phyloP scores from a whole-genome alignment of 2,797 vertebrate species.

The Chelmon rostratus region DNA sequence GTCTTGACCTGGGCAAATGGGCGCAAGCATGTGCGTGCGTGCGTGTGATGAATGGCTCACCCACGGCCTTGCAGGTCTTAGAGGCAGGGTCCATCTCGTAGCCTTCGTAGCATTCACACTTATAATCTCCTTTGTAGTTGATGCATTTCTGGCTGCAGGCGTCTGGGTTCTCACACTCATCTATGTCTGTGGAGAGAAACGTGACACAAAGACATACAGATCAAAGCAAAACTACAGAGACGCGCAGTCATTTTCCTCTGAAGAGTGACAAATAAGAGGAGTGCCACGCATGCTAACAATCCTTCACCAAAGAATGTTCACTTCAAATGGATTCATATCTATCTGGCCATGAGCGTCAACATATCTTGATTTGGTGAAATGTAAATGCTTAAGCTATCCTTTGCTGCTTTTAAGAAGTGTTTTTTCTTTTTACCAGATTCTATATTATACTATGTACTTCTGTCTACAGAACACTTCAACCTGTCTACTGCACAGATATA shows the following conservation, averaged over 20 bases:
- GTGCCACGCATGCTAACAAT: not conserved
- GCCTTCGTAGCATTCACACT: constrained; percentile 97
- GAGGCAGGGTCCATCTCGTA: constrained; percentile 96
- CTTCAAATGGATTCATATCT: not conserved
- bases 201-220: not conserved
- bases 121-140: constrained; percentile 99
- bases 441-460: not conserved
- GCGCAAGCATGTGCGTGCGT: not conserved
- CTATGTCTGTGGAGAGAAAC: constrained; percentile 88
- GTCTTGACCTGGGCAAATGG: constrained; percentile 22
- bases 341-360: not conserved
- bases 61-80: constrained; percentile 97
- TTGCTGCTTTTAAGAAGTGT: too few relatives aligned
- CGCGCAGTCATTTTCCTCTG: not conserved
- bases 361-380: not conserved
- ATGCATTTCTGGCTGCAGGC: constrained; percentile 99
- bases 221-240: constrained; percentile 5
- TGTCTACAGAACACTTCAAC: not conserved
- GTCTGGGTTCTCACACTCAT: constrained; percentile 97
- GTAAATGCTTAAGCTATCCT: not conserved
- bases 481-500: not conserved
- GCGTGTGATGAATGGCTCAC: constrained; percentile 82
- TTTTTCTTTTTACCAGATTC: not conserved
- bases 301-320: not conserved
- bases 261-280: not conserved